phyloP scores from a whole-genome alignment of 2,113 vertebrate genomes.

The Conger conger region DNA sequence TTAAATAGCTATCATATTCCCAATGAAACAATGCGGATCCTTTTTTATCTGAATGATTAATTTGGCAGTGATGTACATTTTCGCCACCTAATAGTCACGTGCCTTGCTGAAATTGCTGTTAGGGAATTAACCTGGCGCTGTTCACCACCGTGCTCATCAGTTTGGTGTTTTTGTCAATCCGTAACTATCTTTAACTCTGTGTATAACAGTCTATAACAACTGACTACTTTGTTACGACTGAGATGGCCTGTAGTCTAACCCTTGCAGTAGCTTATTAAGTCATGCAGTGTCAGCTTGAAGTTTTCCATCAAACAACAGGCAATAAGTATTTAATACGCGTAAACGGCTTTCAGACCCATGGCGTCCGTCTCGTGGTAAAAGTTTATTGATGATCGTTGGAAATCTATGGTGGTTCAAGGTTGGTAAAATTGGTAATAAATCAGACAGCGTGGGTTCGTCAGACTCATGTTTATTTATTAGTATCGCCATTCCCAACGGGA shows the following conservation, averaged over 20 bases:
- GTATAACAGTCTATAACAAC: neutral
- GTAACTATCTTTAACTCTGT: neutral
- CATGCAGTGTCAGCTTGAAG: constrained; percentile 16
- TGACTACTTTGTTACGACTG: neutral
- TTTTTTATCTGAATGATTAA: neutral
- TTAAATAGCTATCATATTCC: too few species aligned
- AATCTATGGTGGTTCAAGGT: constrained; percentile 63
- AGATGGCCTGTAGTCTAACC: neutral
- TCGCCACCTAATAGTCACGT: neutral
- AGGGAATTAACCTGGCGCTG: neutral
- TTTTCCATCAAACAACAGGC: constrained; percentile 41
- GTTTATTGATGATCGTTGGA: constrained; percentile 65
- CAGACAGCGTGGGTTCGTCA: constrained; percentile 61
- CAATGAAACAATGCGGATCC: too few species aligned
- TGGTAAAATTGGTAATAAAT: constrained; percentile 67
- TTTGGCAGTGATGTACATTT: neutral
- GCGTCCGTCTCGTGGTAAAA: constrained; percentile 62
- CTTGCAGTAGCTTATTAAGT: constrained; percentile 35
- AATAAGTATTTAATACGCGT: constrained; percentile 37
- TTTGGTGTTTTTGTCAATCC: neutral
- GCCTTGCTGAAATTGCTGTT: neutral
- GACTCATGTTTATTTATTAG: constrained; percentile 37
- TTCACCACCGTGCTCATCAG: neutral
- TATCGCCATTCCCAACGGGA: neutral
- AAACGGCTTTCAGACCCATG: constrained; percentile 61